Conservation (phyloP, 1,140 invertebrate species). For the Drosophila bocqueti region DNA sequence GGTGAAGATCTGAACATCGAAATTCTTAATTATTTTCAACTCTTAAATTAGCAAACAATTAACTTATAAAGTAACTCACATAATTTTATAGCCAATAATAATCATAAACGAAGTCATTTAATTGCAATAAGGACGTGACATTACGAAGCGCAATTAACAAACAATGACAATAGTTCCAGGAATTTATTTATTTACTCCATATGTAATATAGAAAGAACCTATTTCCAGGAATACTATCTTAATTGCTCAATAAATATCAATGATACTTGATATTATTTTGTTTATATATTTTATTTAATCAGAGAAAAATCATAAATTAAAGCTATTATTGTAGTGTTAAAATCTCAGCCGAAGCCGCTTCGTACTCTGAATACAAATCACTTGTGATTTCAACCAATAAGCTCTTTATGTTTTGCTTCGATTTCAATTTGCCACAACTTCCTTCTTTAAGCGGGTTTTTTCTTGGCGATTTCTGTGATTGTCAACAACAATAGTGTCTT, state of each 20-base stretch:
- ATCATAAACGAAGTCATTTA: background rate
- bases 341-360: slow-evolving; percentile 7
- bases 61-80: background rate
- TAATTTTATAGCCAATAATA: background rate
- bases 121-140: background rate
- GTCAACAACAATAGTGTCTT: slow-evolving; percentile 6
- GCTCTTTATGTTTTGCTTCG: slow-evolving; percentile 34
- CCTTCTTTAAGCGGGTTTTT: slow-evolving; percentile 40
- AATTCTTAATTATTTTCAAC: background rate
- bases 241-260: background rate
- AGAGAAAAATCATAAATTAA: background rate
- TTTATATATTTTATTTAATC: background rate
- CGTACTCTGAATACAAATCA: slow-evolving; percentile 57
- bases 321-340: slow-evolving; percentile 52
- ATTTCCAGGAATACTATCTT: background rate
- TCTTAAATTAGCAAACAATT: background rate
- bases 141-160: background rate
- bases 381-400: slow-evolving; percentile 25
- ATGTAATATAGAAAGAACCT: background rate
- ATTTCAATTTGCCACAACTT: slow-evolving; percentile 62
- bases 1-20: background rate
- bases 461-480: background rate
- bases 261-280: background rate
- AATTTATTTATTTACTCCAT: background rate
- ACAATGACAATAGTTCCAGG: background rate